These are phyloP conservation scores for Anas bahamensis DNA, from an alignment of 2,797 vertebrate species.

Conservation along the genomic window DNA sequence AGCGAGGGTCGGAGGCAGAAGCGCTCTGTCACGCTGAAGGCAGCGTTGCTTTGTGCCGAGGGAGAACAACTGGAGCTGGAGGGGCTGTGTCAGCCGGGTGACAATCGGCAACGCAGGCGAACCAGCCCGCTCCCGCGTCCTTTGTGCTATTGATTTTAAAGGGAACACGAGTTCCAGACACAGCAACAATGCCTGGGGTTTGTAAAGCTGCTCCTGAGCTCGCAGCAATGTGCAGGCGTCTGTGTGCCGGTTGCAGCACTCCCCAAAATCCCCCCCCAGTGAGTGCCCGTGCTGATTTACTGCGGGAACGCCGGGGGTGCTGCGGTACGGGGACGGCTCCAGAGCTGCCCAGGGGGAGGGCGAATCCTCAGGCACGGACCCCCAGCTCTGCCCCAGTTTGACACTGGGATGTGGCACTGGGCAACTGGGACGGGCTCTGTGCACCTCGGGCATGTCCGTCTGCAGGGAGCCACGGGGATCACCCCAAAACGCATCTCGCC, in stretches of 20 bases:
- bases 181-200: neutral
- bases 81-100: neutral
- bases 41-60: neutral
- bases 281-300: neutral
- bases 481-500: neutral
- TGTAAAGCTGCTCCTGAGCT: neutral
- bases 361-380: neutral
- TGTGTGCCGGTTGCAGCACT: neutral
- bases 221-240: neutral
- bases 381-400: neutral
- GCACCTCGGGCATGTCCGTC: neutral
- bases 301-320: accelerated
- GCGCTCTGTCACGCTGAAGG: neutral
- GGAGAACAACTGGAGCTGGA: neutral
- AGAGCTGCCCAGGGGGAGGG: neutral
- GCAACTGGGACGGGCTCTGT: no score
- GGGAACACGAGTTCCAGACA: neutral
- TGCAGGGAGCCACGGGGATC: neutral
- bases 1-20: neutral
- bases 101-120: neutral
- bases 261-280: neutral
- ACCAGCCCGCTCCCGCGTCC: neutral
- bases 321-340: neutral
- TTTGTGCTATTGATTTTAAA: neutral
- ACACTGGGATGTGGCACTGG: no score